Evolutionary conservation across 2,113 vertebrate genomes (phyloP).

Genomic region (Nipponia nippon): DNA sequence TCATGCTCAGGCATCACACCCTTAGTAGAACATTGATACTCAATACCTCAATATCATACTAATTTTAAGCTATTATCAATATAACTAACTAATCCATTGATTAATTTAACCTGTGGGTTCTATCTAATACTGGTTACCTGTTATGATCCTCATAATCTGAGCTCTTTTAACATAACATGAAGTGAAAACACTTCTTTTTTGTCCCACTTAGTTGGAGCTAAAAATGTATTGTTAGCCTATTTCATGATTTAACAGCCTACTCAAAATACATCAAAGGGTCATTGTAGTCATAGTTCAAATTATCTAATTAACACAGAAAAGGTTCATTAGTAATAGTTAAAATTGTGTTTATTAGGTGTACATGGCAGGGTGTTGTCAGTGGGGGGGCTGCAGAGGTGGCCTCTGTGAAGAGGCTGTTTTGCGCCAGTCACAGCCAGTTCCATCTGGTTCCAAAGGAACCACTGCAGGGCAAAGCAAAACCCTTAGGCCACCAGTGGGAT

Average conservation of each 20-base stretch:
- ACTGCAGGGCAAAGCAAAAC: background rate
- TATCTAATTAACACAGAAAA: background rate
- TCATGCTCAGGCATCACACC: background rate
- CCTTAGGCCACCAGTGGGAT: rapidly evolving
- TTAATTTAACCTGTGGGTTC: background rate
- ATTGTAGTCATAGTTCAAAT: background rate
- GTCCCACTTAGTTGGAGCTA: background rate
- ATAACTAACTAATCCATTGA: background rate
- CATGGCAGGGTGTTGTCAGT: background rate
- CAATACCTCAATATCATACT: background rate
- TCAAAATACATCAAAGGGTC: background rate
- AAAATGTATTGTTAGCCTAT: background rate
- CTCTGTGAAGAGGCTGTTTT: background rate
- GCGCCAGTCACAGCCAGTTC: background rate
- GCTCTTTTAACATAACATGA: background rate
- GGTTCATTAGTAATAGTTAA: background rate
- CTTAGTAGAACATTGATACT: background rate
- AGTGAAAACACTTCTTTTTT: background rate
- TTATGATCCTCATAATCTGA: background rate
- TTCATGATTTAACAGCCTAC: background rate
- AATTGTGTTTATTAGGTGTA: background rate
- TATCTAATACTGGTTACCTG: background rate
- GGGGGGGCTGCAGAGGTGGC: background rate
- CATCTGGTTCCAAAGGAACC: background rate
- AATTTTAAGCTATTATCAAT: background rate